These are phyloP conservation scores for Cheumatopsyche charites DNA, from an alignment of 1,140 invertebrate genomes.

Conservation along the genomic window DNA sequence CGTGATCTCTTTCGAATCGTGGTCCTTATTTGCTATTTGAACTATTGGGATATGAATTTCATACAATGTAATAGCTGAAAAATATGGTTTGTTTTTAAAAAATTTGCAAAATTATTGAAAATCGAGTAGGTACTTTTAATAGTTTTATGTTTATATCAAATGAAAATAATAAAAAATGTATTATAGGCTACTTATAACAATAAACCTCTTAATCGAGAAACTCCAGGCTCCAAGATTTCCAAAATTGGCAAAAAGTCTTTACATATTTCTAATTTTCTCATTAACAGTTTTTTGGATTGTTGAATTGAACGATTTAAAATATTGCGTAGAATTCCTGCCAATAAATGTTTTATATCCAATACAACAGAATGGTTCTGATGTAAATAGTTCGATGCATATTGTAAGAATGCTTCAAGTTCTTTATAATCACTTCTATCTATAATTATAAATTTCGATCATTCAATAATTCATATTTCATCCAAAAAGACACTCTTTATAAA, in stretches of 20 bases:
- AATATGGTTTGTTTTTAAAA: too few species aligned
- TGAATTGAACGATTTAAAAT: constrained; percentile 60
- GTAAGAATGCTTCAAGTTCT: constrained; percentile 65
- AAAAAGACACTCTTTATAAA: neutral
- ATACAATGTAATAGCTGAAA: constrained; percentile 73
- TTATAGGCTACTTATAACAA: neutral
- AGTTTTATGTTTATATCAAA: too few species aligned
- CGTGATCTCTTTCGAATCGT: constrained; percentile 63
- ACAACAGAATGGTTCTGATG: constrained; percentile 70
- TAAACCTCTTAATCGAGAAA: constrained; percentile 72
- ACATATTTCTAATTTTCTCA: constrained; percentile 69
- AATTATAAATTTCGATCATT: too few species aligned
- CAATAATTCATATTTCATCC: neutral
- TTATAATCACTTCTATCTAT: constrained; percentile 47
- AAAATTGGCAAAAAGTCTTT: constrained; percentile 69
- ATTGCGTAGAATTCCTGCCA: constrained; percentile 65
- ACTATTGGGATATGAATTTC: constrained; percentile 73
- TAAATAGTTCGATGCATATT: constrained; percentile 63
- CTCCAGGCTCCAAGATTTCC: constrained; percentile 73
- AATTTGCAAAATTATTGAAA: too few species aligned
- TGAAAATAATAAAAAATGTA: too few species aligned
- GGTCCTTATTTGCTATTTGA: constrained; percentile 67
- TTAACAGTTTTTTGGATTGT: constrained; percentile 63
- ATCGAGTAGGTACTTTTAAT: too few species aligned
- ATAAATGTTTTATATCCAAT: constrained; percentile 69